These are phyloP conservation scores for Phalacrocorax carbo DNA, from an alignment of 2,113 vertebrate species.

Conservation along the genomic window DNA sequence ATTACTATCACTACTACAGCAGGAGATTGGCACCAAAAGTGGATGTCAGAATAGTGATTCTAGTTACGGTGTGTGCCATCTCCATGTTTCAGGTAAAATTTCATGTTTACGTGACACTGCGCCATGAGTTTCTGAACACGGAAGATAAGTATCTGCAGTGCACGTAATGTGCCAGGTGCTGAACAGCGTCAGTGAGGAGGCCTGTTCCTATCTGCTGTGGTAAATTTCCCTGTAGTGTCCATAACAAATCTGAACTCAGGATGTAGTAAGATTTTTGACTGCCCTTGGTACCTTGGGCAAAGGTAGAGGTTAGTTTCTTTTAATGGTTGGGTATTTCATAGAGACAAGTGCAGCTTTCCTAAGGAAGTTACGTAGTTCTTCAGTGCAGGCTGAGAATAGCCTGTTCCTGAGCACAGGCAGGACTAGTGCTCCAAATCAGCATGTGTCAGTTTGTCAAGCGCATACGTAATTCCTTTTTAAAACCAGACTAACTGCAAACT, in stretches of 20 bases:
- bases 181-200: neutral
- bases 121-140: neutral
- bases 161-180: fast-evolving
- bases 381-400: neutral
- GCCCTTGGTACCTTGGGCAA: neutral
- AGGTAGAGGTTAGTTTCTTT: neutral
- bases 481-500: neutral
- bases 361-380: neutral
- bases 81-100: slow-evolving; percentile 89
- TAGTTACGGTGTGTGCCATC: slow-evolving; percentile 90
- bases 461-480: neutral
- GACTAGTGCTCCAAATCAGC: neutral
- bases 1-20: slow-evolving; percentile 96
- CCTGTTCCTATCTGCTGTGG: fast-evolving
- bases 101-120: neutral
- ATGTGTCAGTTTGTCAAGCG: neutral
- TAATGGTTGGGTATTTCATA: neutral
- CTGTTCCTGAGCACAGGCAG: neutral
- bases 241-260: neutral
- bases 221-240: neutral
- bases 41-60: slow-evolving; percentile 89
- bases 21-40: slow-evolving; percentile 88
- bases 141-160: neutral
- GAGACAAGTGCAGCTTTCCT: neutral
- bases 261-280: neutral